Conservation (phyloP, 2,888 invertebrate genomes). For the Netelia inedita region DNA sequence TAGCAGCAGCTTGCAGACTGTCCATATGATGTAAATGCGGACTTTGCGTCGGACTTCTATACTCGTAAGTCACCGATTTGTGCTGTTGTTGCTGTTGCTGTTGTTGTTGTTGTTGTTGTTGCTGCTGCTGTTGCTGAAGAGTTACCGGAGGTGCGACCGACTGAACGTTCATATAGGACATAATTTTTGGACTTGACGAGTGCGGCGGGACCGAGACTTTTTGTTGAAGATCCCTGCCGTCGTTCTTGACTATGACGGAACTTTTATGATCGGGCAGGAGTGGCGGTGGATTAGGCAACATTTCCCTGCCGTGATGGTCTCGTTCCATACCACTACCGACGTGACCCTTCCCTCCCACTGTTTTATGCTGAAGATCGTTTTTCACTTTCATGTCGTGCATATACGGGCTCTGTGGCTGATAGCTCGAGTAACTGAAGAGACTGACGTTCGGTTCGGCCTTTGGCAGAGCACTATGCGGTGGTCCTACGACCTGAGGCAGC, state of each 20-base stretch:
- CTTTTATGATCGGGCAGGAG: constrained; percentile 90
- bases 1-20: constrained; percentile 75
- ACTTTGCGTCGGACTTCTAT: constrained; percentile 84
- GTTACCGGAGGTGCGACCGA: constrained; percentile 68
- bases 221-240: constrained; percentile 87
- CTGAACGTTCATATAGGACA: constrained; percentile 83
- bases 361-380: constrained; percentile 85
- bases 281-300: constrained; percentile 89
- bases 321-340: constrained; percentile 83
- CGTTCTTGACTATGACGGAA: constrained; percentile 93
- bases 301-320: constrained; percentile 82
- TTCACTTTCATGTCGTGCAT: constrained; percentile 88
- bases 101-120: constrained; percentile 63
- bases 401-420: constrained; percentile 85
- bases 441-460: constrained; percentile 90
- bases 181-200: constrained; percentile 83
- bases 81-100: constrained; percentile 76
- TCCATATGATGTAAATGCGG: constrained; percentile 85
- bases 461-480: constrained; percentile 82
- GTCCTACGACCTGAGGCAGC: constrained; percentile 67
- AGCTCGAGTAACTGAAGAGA: constrained; percentile 89
- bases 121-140: constrained; percentile 51
- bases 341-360: constrained; percentile 82
- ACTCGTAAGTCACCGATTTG: constrained; percentile 82
- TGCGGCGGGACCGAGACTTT: constrained; percentile 85